Evolutionary conservation across 2,888 invertebrate species (phyloP).

Genomic region (Merodon equestris): DNA sequence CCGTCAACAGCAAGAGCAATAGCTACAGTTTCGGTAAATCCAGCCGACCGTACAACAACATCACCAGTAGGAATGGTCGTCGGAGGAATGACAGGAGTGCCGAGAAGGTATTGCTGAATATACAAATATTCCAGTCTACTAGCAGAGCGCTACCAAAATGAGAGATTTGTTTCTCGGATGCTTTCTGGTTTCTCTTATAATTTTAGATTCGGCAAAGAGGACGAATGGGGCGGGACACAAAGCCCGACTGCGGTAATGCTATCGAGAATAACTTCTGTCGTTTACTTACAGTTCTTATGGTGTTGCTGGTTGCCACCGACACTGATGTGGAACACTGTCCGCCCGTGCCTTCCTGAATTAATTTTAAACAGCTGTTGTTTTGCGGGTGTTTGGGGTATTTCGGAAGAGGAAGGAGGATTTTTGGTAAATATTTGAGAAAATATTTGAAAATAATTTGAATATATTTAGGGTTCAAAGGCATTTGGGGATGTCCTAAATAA

Average conservation of each 20-base stretch:
- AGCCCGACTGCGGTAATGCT: constrained; percentile 37
- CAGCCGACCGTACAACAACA: too few relatives aligned
- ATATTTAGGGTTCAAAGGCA: constrained; percentile 45
- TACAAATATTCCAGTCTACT: too few relatives aligned
- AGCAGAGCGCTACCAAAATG: neutral
- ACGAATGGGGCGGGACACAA: neutral
- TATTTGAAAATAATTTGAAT: constrained; percentile 49
- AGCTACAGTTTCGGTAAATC: neutral
- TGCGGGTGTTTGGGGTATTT: neutral
- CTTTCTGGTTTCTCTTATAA: constrained; percentile 25
- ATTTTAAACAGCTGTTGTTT: constrained; percentile 39
- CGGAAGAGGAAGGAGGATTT: neutral
- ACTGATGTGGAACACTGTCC: constrained; percentile 21
- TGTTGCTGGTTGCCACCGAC: constrained; percentile 17
- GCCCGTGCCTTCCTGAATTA: constrained; percentile 62
- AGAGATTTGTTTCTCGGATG: constrained; percentile 37
- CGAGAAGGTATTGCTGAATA: constrained; percentile 14
- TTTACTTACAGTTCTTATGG: constrained; percentile 48
- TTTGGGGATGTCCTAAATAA: constrained; percentile 52
- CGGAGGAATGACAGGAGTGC: neutral
- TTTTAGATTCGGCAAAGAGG: neutral
- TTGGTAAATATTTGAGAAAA: neutral
- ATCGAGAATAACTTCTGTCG: constrained; percentile 54
- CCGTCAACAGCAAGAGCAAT: constrained; percentile 31
- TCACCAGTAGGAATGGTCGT: too few relatives aligned